phyloP scores from a whole-genome alignment of 2,797 vertebrate species.

The Rhynchotus rufescens region DNA sequence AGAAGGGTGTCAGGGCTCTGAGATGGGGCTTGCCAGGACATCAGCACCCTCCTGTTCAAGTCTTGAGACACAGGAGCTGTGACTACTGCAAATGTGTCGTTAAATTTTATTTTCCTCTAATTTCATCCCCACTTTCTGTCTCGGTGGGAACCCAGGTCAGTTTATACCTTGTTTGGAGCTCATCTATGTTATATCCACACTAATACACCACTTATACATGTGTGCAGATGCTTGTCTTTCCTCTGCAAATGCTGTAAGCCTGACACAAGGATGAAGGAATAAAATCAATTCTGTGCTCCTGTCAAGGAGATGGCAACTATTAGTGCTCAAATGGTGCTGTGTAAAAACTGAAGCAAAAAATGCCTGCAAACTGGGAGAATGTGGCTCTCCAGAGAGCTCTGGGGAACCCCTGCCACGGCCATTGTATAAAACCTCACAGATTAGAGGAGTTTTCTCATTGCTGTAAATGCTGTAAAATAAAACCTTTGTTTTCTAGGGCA shows the following conservation, averaged over 20 bases:
- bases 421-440: background rate
- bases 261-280: background rate
- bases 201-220: background rate
- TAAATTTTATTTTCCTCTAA: no score
- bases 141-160: no score
- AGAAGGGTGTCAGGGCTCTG: no score
- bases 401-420: background rate
- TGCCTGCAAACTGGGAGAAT: background rate
- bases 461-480: background rate
- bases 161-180: background rate
- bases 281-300: constrained; percentile 8
- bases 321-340: constrained; percentile 20
- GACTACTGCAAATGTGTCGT: no score
- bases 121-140: no score
- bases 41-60: no score
- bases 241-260: background rate
- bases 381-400: background rate
- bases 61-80: no score
- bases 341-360: constrained; percentile 8
- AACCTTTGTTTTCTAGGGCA: background rate
- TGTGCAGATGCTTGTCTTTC: background rate
- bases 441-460: background rate
- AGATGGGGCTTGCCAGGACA: no score
- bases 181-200: background rate
- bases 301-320: constrained; percentile 15